A percentile compares a stretch with the other conserved stretches of the same genome.
These are phyloP conservation scores for Cyclophora albipunctata DNA, from an alignment of 2,888 invertebrate species.

Conservation along the genomic window DNA sequence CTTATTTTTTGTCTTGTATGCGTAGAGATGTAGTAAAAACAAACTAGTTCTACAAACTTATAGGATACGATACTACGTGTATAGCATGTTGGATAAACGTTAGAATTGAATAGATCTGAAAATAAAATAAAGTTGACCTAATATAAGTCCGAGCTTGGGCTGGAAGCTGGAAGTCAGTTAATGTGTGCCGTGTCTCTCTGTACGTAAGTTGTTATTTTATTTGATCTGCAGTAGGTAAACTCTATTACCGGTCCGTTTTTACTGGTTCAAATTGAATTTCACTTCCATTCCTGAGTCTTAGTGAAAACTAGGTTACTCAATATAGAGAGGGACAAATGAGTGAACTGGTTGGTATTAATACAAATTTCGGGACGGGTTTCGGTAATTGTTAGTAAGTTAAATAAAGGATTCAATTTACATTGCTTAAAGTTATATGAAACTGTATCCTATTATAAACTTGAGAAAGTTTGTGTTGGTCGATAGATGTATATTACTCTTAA, in stretches of 20 bases:
- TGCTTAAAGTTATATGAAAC: too few species aligned
- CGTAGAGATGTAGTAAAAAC: not conserved
- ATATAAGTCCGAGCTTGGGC: conserved; percentile 10
- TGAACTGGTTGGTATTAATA: conserved; percentile 18
- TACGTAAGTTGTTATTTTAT: conserved; percentile 57
- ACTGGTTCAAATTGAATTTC: conserved; percentile 66
- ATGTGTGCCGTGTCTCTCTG: conserved; percentile 36
- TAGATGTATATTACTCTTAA: too few species aligned
- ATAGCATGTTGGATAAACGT: not conserved
- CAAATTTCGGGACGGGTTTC: conserved; percentile 6
- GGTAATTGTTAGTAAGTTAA: too few species aligned
- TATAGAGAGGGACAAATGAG: conserved; percentile 45
- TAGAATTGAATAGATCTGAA: conserved; percentile 1
- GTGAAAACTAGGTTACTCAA: conserved; percentile 55
- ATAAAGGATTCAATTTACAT: too few species aligned
- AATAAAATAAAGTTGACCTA: conserved; percentile 17
- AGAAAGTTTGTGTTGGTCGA: too few species aligned
- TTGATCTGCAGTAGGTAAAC: conserved; percentile 64
- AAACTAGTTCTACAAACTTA: too few species aligned
- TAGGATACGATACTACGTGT: too few species aligned
- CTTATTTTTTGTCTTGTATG: not conserved
- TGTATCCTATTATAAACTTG: too few species aligned
- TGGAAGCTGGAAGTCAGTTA: conserved; percentile 18
- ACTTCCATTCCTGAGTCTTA: conserved; percentile 49
- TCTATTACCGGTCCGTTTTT: conserved; percentile 67